Evolutionary conservation across 2,888 invertebrate genomes (phyloP).

Genomic region (Phalangium opilio): DNA sequence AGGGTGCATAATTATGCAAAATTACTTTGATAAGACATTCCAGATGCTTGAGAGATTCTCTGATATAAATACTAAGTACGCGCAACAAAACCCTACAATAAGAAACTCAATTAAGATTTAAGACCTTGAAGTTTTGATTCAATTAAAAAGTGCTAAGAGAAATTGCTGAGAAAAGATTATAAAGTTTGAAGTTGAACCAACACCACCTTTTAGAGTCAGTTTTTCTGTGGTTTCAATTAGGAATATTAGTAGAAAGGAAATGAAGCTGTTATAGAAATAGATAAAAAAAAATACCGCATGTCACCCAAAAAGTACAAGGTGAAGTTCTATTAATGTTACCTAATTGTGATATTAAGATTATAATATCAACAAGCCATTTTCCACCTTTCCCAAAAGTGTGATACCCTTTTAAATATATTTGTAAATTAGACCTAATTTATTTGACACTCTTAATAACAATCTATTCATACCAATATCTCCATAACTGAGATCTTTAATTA

Average conservation of each 20-base stretch:
- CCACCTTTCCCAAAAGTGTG: constrained; percentile 32
- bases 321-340: constrained; percentile 25
- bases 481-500: constrained; percentile 26
- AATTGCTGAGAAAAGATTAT: too few species aligned
- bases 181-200: too few species aligned
- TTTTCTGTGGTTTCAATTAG: too few species aligned
- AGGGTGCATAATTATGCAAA: too few species aligned
- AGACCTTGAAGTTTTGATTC: neutral
- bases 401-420: constrained; percentile 22
- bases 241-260: too few species aligned
- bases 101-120: neutral
- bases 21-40: too few species aligned
- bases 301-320: constrained; percentile 33
- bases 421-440: too few species aligned
- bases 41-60: neutral
- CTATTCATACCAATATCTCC: constrained; percentile 26
- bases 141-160: too few species aligned
- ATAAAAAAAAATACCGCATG: constrained; percentile 30
- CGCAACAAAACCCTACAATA: neutral
- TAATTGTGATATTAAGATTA: constrained; percentile 32
- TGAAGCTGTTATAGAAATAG: too few species aligned
- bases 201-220: too few species aligned
- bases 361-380: constrained; percentile 29
- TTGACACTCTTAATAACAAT: neutral
- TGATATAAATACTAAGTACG: neutral